Base-by-base conservation (phyloP, 2,888 invertebrate genomes). In the Oscheius sp. region DNA sequence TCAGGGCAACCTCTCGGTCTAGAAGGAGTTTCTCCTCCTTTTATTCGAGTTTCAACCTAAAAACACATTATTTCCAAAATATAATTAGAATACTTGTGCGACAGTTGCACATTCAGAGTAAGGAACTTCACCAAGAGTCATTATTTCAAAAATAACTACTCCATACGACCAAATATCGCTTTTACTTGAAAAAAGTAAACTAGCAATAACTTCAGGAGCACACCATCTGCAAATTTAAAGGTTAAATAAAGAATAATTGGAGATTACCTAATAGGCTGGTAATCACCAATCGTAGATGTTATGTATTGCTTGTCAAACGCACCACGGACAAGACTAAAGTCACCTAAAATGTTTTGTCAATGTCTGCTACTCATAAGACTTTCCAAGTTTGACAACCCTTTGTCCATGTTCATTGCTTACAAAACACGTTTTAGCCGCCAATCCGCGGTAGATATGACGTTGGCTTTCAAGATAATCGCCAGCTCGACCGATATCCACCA, bases 281-380 rank as follows among this genome's bases (percentile, higher is more conserved):
- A 88, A 0, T 95, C 93, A 89, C 90, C 90, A 1, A 93, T 93
- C 88, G 95, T 95, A 88, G 96, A 96, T 75, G 96, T 91, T 86
- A 97, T 98, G 86, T 97, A 98, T 87, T 97, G 96, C 37, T 93
- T 95, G 87, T 94, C 94, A 88, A 96, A 96, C 74, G 97, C 94
- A 87, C 97, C 96, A 73, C 97, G 90, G 0, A 97, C 96, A 8
- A 98, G 89, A 0, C 97, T 97, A 87, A 97, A 97, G 88, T 97
- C 97, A 0, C 77, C 81, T 80, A 34, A 61, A 73, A 15, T n/a
- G n/a, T 17, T n/a, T 5, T 5, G 15, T 58, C n/a, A 27, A 39
- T 12, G 17, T 48, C 27, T 23, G 23, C 3, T 39, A 5, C 12
- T 39, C 20, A 61, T 20, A 5, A 39, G 39, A 3, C 23, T 29